Evolutionary conservation across 35 echinoderm and acorn worm species (phyloP), one percentile per base, ranked within the genome.

Genomic region (Lytechinus pictus): DNA sequence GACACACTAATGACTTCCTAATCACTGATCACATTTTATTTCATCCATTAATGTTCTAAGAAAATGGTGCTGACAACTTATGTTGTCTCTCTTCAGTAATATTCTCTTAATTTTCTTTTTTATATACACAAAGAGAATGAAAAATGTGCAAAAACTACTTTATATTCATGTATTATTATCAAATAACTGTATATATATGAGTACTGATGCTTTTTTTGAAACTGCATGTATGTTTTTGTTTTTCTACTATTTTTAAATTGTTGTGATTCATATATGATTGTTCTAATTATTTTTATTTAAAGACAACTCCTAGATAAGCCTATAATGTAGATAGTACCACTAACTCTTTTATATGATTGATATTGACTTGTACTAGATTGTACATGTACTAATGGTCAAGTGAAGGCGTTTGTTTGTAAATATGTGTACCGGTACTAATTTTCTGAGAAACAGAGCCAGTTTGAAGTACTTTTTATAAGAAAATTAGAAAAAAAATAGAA

Each of bases 1-100:
- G 33, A 44, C 33, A 44, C 33, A 44, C 33, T 44, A 44, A 44
- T 44, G 33, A 44, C 33, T 44, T 44, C 33, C 33, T 44, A 24
- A 24, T 79, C 66, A 79, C 66, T 24, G n/a, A 6, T 58, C 12
- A 55, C 29, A 0, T 92, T 24, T 89, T 53, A 53, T 4, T 91
- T 91, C 27, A 54, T 91, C 11, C 6, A 53, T 13, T 91, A 91
- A 91, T 6, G n/a, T 51, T 93, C 0, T 93, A 55, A 55, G 54
- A 55, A 55, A 55, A 54, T 93, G 92, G 92, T 93, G 92, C 92
- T 93, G 54, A 55, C 57, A 93, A 93, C 21, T 13, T 93, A 2
- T 27, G 52, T 27, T 93, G 54, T 93, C 57, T 79, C 66, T 79
- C 7, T 79, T 79, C 19, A 79, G 66, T 79, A 24, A 79, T 79